These are phyloP conservation scores for Limulus polyphemus DNA, from an alignment of 2,888 invertebrate species.

Conservation along the genomic window DNA sequence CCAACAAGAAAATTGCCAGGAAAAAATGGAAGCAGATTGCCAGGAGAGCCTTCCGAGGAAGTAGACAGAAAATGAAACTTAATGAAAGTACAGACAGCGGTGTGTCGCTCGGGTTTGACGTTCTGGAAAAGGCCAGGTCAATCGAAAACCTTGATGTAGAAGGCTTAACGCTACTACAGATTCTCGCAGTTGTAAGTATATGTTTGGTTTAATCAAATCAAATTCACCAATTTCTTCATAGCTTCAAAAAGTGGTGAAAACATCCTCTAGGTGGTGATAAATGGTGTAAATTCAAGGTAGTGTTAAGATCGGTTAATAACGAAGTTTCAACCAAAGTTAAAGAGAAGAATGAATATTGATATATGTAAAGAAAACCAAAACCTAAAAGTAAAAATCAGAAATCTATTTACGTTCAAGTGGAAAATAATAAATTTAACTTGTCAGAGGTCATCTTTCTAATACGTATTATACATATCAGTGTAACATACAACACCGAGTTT, in stretches of 20 bases:
- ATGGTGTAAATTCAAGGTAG: no score
- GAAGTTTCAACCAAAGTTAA: no score
- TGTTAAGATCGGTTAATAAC: no score
- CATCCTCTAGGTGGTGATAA: not conserved
- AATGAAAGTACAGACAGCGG: not conserved
- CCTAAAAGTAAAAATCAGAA: no score
- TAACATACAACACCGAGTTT: not conserved
- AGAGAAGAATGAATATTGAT: no score
- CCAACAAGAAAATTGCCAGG: slow-evolving; percentile 10
- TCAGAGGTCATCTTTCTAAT: no score
- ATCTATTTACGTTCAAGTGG: no score
- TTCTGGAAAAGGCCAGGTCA: slow-evolving; percentile 4
- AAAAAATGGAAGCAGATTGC: slow-evolving; percentile 24
- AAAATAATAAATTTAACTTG: no score
- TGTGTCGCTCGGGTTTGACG: not conserved
- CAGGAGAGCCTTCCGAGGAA: slow-evolving; percentile 19
- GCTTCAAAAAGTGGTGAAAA: not conserved
- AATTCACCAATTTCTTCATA: not conserved
- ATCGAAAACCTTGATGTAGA: slow-evolving; percentile 28
- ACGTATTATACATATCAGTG: no score
- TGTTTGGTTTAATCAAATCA: not conserved
- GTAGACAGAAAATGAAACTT: slow-evolving; percentile 4
- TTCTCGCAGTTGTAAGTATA: slow-evolving; percentile 62
- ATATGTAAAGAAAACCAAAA: no score
- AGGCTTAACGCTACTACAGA: slow-evolving; percentile 50